Percentiles rank a stretch among this genome's conserved stretches.
Evolutionary conservation across 2,797 vertebrate species (phyloP).

Genomic region (Aselliscus stoliczkanus): DNA sequence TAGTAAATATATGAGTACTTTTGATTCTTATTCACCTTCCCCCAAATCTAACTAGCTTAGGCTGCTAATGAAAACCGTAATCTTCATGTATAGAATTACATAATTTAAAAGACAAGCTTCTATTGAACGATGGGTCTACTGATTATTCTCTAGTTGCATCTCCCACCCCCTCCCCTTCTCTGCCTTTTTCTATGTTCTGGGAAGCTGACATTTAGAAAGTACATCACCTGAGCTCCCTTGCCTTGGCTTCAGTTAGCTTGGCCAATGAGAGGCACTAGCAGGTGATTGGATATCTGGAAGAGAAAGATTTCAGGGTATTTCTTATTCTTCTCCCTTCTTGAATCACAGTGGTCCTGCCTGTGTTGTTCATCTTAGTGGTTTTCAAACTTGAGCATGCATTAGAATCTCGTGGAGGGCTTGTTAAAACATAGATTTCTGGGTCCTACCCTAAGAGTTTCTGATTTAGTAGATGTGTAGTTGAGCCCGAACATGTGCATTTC

Average conservation of each 20-base stretch:
- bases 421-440: not conserved
- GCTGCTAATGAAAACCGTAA: conserved; percentile 2
- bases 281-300: not conserved
- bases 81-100: not conserved
- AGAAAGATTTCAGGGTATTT: not conserved
- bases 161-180: not conserved
- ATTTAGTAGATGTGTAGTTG: not conserved
- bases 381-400: not conserved
- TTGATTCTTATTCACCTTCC: not conserved
- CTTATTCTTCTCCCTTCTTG: not conserved
- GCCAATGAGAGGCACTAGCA: not conserved
- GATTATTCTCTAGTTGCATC: not conserved
- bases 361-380: not conserved
- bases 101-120: not conserved
- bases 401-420: not conserved
- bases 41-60: not conserved
- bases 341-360: not conserved
- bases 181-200: not conserved
- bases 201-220: not conserved
- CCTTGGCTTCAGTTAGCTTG: not conserved
- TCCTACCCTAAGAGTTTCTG: not conserved
- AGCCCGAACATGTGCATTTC: not conserved
- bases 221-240: not conserved
- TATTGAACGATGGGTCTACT: not conserved
- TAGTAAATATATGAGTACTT: not conserved